phyloP scores from a whole-genome alignment of 2,797 vertebrate species.

The Taenioides sp. region DNA sequence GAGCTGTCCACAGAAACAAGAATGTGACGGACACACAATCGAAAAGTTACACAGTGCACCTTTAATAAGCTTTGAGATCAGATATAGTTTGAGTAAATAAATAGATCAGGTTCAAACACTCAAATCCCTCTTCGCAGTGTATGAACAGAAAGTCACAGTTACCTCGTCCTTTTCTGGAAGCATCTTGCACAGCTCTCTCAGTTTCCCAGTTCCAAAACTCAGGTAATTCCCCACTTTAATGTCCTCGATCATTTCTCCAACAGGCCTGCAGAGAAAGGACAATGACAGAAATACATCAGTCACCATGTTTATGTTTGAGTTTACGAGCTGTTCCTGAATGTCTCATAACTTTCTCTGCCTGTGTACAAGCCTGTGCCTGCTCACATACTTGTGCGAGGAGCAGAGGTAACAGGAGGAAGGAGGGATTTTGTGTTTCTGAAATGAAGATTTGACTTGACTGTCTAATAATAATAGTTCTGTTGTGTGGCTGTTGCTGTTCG shows the following conservation, averaged over 20 bases:
- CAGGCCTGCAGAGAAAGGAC: conserved; percentile 65
- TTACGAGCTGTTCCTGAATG: conserved; percentile 13
- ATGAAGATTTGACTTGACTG: background rate
- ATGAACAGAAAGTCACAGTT: background rate
- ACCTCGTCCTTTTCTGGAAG: conserved; percentile 83
- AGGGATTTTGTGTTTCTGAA: background rate
- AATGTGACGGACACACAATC: too few relatives aligned
- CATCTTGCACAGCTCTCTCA: conserved; percentile 79
- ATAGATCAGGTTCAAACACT: too few relatives aligned
- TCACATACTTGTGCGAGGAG: conserved; percentile 18
- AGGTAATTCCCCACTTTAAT: conserved; percentile 67
- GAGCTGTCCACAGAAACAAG: too few relatives aligned
- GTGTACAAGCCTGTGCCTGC: conserved; percentile 47
- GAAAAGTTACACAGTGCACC: too few relatives aligned
- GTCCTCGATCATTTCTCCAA: conserved; percentile 73
- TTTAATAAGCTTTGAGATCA: too few relatives aligned
- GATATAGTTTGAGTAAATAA: too few relatives aligned
- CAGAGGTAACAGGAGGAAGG: background rate
- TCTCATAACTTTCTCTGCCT: conserved; percentile 3
- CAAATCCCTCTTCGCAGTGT: background rate
- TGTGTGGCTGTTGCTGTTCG: too few relatives aligned
- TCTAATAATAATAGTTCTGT: too few relatives aligned
- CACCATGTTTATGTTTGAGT: conserved; percentile 19
- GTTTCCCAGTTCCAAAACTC: conserved; percentile 75
- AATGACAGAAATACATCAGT: conserved; percentile 1